Evolutionary conservation across 2,888 invertebrate species (phyloP), one percentile per base, ranked within the genome.

Genomic region (Tanypteryx hageni): DNA sequence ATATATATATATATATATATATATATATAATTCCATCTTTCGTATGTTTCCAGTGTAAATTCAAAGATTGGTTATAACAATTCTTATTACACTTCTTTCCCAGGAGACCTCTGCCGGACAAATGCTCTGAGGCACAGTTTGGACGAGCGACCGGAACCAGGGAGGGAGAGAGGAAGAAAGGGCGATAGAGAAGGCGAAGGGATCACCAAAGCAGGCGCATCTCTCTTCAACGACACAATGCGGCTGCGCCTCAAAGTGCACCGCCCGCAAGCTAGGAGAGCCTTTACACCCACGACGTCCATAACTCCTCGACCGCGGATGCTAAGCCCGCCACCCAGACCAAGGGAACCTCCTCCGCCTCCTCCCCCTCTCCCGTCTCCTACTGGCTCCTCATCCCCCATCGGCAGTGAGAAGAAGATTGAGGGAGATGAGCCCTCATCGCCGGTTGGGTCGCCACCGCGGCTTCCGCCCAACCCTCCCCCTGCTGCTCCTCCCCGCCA

Each of bases 181-280:
- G n/a, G 89, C 64, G 86, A 61, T 13, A 27, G 89, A 89, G 89
- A 64, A 18, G 83, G 44, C 83, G 56, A 4, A 13, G 83, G 56
- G 56, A n/a, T 57, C 56, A 57, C 83, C 83, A 83, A 57, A 89
- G 27, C 89, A 27, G 44, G 64, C 89, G n/a, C 83, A 44, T 44
- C 89, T 92, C 96, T 97, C 93, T 98, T 97, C 95, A 96, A 97
- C 94, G 98, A 98, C 95, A 98, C 98, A 57, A 98, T 98, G 97
- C 97, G 98, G 56, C 95, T 98, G 94, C 96, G 98, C 93, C 96
- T 97, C 92, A 95, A 95, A 92, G 93, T 94, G 56, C 93, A 93
- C 14, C 93, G 94, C 61, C 68, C 92, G 10, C 92, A 93, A 27
- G 82, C 93, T 13, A 92, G 93, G 81, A 93, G 93, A 16, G 82